phyloP scores from a whole-genome alignment of 2,797 vertebrate species.

The Astyanax mexicanus region DNA sequence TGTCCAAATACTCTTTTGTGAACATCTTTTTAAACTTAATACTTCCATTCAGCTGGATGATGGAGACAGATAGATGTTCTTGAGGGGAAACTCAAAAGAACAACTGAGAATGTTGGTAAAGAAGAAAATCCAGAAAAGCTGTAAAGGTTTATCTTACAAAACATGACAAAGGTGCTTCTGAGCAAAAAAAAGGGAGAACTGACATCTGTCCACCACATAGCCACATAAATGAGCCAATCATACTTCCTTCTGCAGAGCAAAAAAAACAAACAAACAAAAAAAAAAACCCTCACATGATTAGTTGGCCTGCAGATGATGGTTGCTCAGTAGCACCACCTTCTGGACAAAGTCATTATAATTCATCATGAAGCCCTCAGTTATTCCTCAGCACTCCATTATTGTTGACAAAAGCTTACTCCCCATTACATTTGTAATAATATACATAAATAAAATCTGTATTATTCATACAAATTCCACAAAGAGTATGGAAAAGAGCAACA shows the following conservation, averaged over 20 bases:
- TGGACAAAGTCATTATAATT: neutral
- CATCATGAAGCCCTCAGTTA: neutral
- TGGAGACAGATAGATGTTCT: neutral
- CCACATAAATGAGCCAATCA: neutral
- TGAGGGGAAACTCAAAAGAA: neutral
- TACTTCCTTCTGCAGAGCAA: neutral
- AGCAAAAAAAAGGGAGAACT: too few species aligned
- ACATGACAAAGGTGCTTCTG: neutral
- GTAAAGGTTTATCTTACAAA: neutral
- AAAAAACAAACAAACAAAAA: neutral
- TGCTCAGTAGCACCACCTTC: neutral
- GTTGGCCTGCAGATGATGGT: neutral
- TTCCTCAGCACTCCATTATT: neutral
- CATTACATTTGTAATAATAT: neutral
- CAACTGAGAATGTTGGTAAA: neutral
- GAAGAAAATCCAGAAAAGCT: neutral
- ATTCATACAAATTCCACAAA: conserved; percentile 7
- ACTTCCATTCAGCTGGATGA: neutral
- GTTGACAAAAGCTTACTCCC: neutral
- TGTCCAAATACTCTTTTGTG: neutral
- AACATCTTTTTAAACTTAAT: neutral
- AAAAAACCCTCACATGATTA: too few species aligned
- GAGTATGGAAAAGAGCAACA: neutral
- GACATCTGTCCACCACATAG: neutral
- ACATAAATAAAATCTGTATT: neutral